Evolutionary conservation across 2,888 invertebrate genomes (phyloP), one percentile per base, ranked within the genome.

Genomic region (Rotaria sp.): DNA sequence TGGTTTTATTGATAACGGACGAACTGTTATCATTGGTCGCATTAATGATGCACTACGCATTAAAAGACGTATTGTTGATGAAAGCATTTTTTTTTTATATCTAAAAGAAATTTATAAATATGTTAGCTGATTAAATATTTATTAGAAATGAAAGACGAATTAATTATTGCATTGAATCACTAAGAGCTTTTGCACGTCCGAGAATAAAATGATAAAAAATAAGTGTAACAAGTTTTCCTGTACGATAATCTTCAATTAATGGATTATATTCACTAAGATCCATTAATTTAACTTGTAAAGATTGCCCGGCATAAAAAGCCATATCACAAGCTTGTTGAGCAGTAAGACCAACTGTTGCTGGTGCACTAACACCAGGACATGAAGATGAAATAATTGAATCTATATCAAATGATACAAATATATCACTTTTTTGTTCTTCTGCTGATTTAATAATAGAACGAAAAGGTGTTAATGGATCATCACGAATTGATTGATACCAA

Each of bases 251-350:
- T 48, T 87, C 87, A 30, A 87, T 30, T 4, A n/a, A 0, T 21
- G 87, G 87, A 57, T 85, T 85, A 55, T 80, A 87, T 74, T 87
- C 87, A n/a, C 85, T 86, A 35, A 87, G 41, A 84, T 87, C 87
- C 57, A 87, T 55, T 50, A 87, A 15, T 57, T 55, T n/a, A 48
- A 87, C 87, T 15, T 85, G 74, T 21, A 50, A 75, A 55, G 38
- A 84, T 30, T 52, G 10, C 24, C 87, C 87, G 1, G 87, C 87
- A 67, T 10, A 18, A 30, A 74, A 75, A 41, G 85, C 86, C 10
- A 87, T 52, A 38, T 59, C 85, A 30, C 86, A 75, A 80, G 87
- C 87, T 55, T 87, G 85, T 30, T 67, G 24, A 48, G 85, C 26
- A 18, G 87, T 48, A n/a, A 87, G 75, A 30, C 87, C 87, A 55